Evolutionary conservation across 2,888 invertebrate species (phyloP).

Genomic region (Microplitis manilae): DNA sequence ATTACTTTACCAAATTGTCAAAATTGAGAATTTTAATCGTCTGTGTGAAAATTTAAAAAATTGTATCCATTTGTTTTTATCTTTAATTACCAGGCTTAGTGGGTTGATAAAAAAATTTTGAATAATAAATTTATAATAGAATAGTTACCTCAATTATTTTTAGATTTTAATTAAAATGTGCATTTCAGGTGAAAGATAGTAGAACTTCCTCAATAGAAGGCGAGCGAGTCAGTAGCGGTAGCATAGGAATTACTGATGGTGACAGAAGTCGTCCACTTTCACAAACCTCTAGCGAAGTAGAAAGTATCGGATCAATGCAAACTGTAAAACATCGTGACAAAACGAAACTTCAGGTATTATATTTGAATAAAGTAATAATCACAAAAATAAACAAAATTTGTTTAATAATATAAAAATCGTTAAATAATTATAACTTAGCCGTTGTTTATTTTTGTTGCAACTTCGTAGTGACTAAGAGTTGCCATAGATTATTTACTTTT

Average conservation of each 20-base stretch:
- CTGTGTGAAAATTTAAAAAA: no score
- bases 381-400: neutral
- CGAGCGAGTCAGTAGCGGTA: constrained; percentile 71
- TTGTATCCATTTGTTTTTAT: no score
- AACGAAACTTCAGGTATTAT: constrained; percentile 66
- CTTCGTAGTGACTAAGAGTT: no score
- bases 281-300: constrained; percentile 79
- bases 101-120: no score
- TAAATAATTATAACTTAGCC: no score
- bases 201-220: constrained; percentile 73
- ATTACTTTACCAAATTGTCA: no score
- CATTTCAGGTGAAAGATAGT: constrained; percentile 63
- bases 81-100: no score
- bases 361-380: neutral
- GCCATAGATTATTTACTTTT: no score
- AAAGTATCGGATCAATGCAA: constrained; percentile 65
- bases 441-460: no score
- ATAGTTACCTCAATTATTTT: neutral
- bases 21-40: no score
- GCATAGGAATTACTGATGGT: constrained; percentile 70
- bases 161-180: neutral
- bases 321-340: constrained; percentile 69
- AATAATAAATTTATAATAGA: no score
- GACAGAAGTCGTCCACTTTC: constrained; percentile 77
- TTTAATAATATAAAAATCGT: no score